Percentiles rank a stretch among this genome's conserved stretches.
Evolutionary conservation across 1,140 invertebrate species (phyloP).

Genomic region (Drosophila novamexicana): DNA sequence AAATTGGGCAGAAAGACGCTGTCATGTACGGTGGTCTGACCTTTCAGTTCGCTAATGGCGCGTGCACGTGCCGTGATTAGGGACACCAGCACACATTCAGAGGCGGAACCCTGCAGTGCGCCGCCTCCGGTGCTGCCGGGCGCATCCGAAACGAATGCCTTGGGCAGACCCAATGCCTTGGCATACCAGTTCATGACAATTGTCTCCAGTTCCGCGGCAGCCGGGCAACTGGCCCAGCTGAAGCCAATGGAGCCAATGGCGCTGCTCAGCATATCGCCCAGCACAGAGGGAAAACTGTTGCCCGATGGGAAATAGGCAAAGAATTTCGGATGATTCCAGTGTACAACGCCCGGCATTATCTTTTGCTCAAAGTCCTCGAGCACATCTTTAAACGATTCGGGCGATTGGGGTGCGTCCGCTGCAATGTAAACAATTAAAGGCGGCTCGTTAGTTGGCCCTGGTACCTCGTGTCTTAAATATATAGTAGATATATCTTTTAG

Average conservation of each 20-base stretch:
- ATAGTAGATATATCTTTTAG: conserved; percentile 52
- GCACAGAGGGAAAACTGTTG: conserved; percentile 96
- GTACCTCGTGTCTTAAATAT: background rate
- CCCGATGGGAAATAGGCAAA: conserved; percentile 98
- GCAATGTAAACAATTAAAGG: conserved; percentile 45
- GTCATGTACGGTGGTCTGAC: conserved; percentile 85
- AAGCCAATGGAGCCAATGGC: conserved; percentile 97
- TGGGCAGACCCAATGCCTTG: conserved; percentile 86
- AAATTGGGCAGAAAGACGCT: conserved; percentile 92
- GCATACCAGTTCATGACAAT: conserved; percentile 89
- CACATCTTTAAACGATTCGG: conserved; percentile 93
- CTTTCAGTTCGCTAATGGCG: conserved; percentile 89
- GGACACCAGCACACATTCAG: conserved; percentile 94
- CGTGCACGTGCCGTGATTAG: conserved; percentile 92
- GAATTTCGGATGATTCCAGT: conserved; percentile 98
- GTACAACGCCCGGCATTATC: conserved; percentile 97
- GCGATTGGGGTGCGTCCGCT: conserved; percentile 90
- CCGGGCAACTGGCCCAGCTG: conserved; percentile 95
- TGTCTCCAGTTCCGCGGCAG: conserved; percentile 93
- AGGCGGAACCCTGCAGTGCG: conserved; percentile 92
- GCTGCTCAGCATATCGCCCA: conserved; percentile 96
- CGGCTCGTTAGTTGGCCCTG: conserved; percentile 26
- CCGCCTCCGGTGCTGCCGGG: conserved; percentile 89
- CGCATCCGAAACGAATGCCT: conserved; percentile 86
- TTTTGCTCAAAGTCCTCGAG: conserved; percentile 95